Evolutionary conservation across 2,888 invertebrate species (phyloP), one percentile per base, ranked within the genome.

Genomic region (Drosophila incognita): DNA sequence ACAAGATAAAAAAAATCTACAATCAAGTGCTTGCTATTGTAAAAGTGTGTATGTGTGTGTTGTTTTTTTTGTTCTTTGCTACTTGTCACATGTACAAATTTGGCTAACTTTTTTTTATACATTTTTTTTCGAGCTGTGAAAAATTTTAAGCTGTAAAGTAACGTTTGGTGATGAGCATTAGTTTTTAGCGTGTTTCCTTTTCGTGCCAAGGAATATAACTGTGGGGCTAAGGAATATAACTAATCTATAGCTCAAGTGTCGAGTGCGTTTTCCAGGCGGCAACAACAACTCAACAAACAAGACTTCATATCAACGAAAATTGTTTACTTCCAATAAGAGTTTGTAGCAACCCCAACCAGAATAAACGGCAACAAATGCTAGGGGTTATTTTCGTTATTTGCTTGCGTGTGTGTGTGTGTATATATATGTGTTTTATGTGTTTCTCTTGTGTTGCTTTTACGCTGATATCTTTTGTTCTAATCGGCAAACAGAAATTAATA

Each of bases 321-420:
- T 84, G 87, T 76, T 82, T 82, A 83, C 48, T 33, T 81, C 73
- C 70, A 76, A 74, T 63, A 56, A 67, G 66, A 77, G 62, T 63
- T 69, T 56, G 51, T 51, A 76, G 53, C 79, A 80, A 80, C 78
- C 87, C 84, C 78, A 83, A 81, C 57, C 65, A 73, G 70, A 83
- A 60, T 46, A 18, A 56, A 35, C 31, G 31, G 18, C 53, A 57
- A 15, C 57, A 21, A 29, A 42, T 49, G 51, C 84, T 83, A 79
- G 75, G 83, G 83, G 83, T 83, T 83, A 78, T 61, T 76, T 79
- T 79, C 57, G 36, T 51, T 61, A n/a, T 52, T 35, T 60, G 15
- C 48, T 27, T 35, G 18, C 56, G 49, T 60, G 35, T 42, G 48
- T 62, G 36, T 59, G 29, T 54, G 31, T 49, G 21, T 76, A 31